Evolutionary conservation across 1,140 invertebrate genomes (phyloP).

Genomic region (Drosophila bocki): DNA sequence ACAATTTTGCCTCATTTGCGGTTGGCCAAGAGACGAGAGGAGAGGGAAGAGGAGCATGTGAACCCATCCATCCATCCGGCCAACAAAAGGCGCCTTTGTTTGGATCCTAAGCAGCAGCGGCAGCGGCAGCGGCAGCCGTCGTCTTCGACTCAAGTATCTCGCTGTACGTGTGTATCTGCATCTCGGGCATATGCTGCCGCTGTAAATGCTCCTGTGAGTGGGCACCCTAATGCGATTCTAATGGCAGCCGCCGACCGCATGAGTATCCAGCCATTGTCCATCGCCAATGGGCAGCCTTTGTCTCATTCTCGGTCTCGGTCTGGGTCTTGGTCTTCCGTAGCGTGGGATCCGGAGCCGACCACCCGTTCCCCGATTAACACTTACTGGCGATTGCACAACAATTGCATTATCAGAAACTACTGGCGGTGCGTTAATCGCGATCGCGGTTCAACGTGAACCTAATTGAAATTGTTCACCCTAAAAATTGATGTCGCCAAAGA

Average conservation of each 20-base stretch:
- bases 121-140: not conserved
- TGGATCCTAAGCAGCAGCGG: slow-evolving; percentile 46
- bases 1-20: slow-evolving; percentile 67
- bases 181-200: slow-evolving; percentile 22
- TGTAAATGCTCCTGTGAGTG: slow-evolving; percentile 65
- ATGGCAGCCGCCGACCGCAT: slow-evolving; percentile 49
- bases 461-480: slow-evolving; percentile 68
- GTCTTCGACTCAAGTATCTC: slow-evolving; percentile 29
- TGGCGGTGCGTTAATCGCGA: slow-evolving; percentile 52
- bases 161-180: slow-evolving; percentile 40
- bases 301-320: slow-evolving; percentile 1
- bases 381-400: slow-evolving; percentile 41
- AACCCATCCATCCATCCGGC: slow-evolving; percentile 52
- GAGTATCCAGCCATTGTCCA: slow-evolving; percentile 60
- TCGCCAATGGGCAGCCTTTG: slow-evolving; percentile 39
- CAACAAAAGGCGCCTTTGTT: slow-evolving; percentile 61
- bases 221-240: slow-evolving; percentile 70
- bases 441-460: slow-evolving; percentile 61
- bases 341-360: slow-evolving; percentile 19
- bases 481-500: slow-evolving; percentile 64
- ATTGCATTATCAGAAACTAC: slow-evolving; percentile 56
- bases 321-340: slow-evolving; percentile 11
- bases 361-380: slow-evolving; percentile 17
- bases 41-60: slow-evolving; percentile 4
- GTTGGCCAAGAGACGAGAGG: slow-evolving; percentile 40